Conservation (phyloP, 2,797 vertebrate genomes). For the Helarctos malayanus region DNA sequence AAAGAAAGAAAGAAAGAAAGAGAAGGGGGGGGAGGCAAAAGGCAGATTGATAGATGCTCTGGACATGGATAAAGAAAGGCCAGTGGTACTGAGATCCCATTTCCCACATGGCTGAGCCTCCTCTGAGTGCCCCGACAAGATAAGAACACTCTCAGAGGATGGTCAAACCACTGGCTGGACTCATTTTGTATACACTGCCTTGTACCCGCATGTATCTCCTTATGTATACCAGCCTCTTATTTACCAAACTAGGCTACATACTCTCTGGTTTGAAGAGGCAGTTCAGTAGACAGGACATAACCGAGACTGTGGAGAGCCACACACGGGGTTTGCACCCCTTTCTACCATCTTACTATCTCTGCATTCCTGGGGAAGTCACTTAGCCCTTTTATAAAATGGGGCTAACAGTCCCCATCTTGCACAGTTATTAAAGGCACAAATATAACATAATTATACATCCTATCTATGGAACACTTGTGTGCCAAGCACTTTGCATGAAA, state of each 20-base stretch:
- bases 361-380: neutral
- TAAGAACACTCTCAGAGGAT: neutral
- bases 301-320: neutral
- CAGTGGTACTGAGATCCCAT: neutral
- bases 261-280: neutral
- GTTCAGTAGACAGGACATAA: rapidly evolving
- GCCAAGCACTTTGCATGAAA: neutral
- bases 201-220: neutral
- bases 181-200: neutral
- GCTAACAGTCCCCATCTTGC: neutral
- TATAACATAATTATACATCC: neutral
- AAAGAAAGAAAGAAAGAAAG: too few species aligned
- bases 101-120: neutral
- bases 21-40: neutral
- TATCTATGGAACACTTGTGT: neutral
- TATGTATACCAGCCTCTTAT: neutral
- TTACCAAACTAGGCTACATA: neutral
- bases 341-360: neutral
- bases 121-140: too few species aligned
- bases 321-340: neutral
- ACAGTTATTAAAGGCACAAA: neutral
- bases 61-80: neutral
- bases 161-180: rapidly evolving
- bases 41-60: neutral
- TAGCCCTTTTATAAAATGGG: neutral